phyloP scores from a whole-genome alignment of 2,797 vertebrate species.

The Vipera latastei region DNA sequence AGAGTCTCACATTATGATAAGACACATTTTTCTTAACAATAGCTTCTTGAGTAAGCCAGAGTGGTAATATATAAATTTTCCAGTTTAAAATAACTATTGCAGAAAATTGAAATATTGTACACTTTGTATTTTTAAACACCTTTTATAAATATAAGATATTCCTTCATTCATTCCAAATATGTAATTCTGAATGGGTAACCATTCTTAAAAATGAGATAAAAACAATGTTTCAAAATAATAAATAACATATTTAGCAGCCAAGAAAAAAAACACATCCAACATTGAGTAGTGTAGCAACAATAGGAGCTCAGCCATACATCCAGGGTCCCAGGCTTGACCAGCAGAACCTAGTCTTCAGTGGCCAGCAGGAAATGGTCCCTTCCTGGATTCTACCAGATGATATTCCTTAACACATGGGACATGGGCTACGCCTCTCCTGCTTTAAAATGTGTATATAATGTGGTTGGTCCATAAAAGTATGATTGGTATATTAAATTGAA shows the following conservation, averaged over 20 bases:
- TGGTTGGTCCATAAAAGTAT: neutral
- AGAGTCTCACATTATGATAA: neutral
- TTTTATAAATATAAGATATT: neutral
- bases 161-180: neutral
- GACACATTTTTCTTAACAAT: neutral
- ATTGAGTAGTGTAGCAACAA: neutral
- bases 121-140: neutral
- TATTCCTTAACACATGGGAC: neutral
- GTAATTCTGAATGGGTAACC: neutral
- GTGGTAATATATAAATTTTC: neutral
- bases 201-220: neutral
- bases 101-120: neutral
- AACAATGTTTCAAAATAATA: neutral
- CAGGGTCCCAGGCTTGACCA: neutral
- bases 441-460: neutral
- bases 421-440: neutral
- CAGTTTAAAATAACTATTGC: neutral
- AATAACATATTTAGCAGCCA: neutral
- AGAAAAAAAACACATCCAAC: neutral
- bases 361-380: neutral
- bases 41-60: neutral
- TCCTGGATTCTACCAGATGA: neutral
- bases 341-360: neutral
- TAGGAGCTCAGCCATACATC: neutral
- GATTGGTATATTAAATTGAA: neutral